Percentiles rank a stretch among this genome's conserved stretches.
Evolutionary conservation across 2,797 vertebrate species (phyloP).

Genomic region (Leptodactylus fallax): DNA sequence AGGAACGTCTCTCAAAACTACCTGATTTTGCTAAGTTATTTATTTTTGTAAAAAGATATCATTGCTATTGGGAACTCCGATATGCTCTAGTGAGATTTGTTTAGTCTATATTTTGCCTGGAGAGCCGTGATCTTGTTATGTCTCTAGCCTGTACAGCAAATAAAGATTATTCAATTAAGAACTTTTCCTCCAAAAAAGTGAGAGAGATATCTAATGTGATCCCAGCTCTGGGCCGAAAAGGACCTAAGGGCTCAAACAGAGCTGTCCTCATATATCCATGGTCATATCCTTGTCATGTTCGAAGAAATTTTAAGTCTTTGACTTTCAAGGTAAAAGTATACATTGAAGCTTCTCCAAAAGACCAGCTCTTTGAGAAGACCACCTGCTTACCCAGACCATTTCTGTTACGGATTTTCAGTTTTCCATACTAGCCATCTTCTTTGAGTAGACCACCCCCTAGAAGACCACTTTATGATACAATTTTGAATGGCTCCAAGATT

Average conservation of each 20-base stretch:
- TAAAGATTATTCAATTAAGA: neutral
- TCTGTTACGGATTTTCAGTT: too few species aligned
- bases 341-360: too few species aligned
- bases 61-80: neutral
- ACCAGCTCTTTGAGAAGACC: too few species aligned
- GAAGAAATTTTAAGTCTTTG: too few species aligned
- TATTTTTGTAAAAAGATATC: conserved; percentile 18
- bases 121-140: neutral
- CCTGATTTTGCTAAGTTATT: conserved; percentile 50
- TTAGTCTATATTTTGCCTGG: neutral
- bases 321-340: too few species aligned
- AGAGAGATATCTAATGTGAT: neutral
- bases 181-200: neutral
- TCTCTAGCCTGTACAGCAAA: neutral
- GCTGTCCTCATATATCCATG: neutral
- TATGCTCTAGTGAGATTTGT: neutral
- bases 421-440: too few species aligned
- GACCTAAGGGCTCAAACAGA: neutral
- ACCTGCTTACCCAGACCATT: too few species aligned
- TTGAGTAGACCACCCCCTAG: too few species aligned
- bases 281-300: too few species aligned
- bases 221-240: neutral
- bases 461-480: too few species aligned
- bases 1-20: conserved; percentile 42
- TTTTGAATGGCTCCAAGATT: too few species aligned